phyloP scores from a whole-genome alignment of 1,140 invertebrate species.

The Drosophila bocqueti region DNA sequence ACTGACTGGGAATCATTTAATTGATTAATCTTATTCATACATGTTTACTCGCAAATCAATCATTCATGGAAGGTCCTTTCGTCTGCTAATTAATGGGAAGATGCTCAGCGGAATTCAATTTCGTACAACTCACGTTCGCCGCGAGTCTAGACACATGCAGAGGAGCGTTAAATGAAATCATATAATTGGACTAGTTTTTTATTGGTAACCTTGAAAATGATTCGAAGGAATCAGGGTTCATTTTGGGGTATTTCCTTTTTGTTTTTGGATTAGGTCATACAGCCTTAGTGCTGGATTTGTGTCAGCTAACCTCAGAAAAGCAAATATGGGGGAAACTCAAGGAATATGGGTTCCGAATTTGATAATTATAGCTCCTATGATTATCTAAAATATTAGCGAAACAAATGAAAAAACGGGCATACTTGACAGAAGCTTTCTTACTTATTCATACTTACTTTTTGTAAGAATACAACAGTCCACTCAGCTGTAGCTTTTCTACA shows the following conservation, averaged over 20 bases:
- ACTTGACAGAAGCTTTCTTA: no score
- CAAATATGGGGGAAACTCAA: no score
- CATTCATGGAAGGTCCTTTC: conserved; percentile 11
- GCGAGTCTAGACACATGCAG: conserved; percentile 23
- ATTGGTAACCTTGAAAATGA: background rate
- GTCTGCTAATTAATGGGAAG: conserved; percentile 22
- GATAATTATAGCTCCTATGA: no score
- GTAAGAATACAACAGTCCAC: no score
- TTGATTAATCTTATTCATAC: conserved; percentile 41
- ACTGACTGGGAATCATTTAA: conserved; percentile 24
- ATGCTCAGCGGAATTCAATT: conserved; percentile 6
- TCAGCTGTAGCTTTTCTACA: no score
- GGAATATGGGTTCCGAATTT: no score
- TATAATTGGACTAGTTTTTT: conserved; percentile 20
- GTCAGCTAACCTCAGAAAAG: no score
- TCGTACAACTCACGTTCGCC: background rate
- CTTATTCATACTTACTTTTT: no score
- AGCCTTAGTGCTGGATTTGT: no score
- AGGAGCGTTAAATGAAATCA: conserved; percentile 19
- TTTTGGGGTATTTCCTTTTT: background rate
- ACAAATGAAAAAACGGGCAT: no score
- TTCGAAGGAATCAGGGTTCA: background rate
- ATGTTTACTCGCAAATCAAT: conserved; percentile 34
- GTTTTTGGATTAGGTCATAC: no score
- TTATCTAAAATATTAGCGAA: no score